Conservation (phyloP, 2,888 invertebrate species). For the Catotricha subobsoleta region DNA sequence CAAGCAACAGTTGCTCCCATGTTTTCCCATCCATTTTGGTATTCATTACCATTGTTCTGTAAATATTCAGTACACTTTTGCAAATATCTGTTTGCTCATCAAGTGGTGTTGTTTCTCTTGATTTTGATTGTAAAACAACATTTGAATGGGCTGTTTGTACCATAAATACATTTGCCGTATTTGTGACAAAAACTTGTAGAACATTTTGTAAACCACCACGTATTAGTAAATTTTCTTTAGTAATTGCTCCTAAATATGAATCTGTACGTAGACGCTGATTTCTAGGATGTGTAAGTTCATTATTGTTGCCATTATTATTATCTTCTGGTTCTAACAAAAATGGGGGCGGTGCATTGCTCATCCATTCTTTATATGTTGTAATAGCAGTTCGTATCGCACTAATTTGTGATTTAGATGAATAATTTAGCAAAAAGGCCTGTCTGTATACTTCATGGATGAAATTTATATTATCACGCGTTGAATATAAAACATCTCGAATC, state of each 20-base stretch:
- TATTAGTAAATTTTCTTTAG: constrained; percentile 59
- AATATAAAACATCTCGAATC: constrained; percentile 74
- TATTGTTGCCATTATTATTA: constrained; percentile 14
- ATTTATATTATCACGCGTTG: constrained; percentile 78
- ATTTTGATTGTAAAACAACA: constrained; percentile 37
- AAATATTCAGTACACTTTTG: constrained; percentile 88
- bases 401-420: constrained; percentile 50
- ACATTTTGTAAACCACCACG: constrained; percentile 61
- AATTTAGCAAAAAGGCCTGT: constrained; percentile 80
- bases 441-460: constrained; percentile 87
- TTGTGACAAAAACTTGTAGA: constrained; percentile 59
- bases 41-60: constrained; percentile 94
- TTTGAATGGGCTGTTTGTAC: constrained; percentile 32
- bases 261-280: constrained; percentile 51
- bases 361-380: constrained; percentile 88
- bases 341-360: constrained; percentile 60
- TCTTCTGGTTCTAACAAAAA: constrained; percentile 59
- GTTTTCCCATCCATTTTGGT: constrained; percentile 80
- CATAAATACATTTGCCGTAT: constrained; percentile 87
- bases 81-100: constrained; percentile 93
- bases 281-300: constrained; percentile 29
- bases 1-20: constrained; percentile 78
- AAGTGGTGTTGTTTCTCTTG: constrained; percentile 46
- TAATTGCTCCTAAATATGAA: constrained; percentile 70
- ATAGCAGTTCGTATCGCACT: constrained; percentile 77